Percentiles rank a stretch among this genome's conserved stretches.
Conservation (phyloP, 2,113 vertebrate species). For the Platycercus adscitus region DNA sequence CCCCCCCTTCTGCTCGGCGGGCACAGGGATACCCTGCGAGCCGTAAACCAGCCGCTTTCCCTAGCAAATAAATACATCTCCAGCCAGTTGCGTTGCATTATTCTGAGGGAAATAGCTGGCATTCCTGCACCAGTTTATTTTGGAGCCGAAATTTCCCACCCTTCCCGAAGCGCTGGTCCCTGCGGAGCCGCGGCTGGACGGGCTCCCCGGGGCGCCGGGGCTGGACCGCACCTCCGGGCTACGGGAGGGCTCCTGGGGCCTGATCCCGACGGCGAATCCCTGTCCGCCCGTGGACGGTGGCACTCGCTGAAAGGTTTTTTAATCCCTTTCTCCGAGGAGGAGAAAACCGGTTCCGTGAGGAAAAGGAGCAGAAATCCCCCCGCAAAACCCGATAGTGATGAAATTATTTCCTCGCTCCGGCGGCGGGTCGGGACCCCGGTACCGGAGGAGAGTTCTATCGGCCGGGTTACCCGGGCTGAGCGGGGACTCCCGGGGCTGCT, state of each 20-base stretch:
- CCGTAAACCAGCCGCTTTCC: neutral
- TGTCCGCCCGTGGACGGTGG: neutral
- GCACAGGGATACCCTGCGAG: neutral
- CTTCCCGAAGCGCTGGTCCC: slow-evolving; percentile 42
- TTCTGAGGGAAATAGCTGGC: slow-evolving; percentile 64
- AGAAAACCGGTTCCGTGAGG: neutral
- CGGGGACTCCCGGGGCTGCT: neutral
- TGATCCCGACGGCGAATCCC: neutral
- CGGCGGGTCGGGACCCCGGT: neutral
- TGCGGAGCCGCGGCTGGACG: neutral
- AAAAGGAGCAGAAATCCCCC: neutral
- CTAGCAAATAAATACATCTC: slow-evolving; percentile 44
- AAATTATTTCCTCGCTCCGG: neutral
- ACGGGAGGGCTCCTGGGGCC: neutral
- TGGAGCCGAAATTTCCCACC: slow-evolving; percentile 64
- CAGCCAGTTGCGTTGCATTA: slow-evolving; percentile 34
- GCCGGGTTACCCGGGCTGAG: neutral
- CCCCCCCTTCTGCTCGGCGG: neutral
- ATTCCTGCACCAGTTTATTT: slow-evolving; percentile 66
- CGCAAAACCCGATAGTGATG: neutral
- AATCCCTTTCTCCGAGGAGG: neutral
- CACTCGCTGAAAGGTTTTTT: neutral
- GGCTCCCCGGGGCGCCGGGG: neutral
- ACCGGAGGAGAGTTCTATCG: neutral
- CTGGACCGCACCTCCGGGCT: neutral